Percentiles rank a stretch among this genome's conserved stretches.
These are phyloP conservation scores for Drosophila neocordata DNA, from an alignment of 1,140 invertebrate genomes.

Conservation along the genomic window DNA sequence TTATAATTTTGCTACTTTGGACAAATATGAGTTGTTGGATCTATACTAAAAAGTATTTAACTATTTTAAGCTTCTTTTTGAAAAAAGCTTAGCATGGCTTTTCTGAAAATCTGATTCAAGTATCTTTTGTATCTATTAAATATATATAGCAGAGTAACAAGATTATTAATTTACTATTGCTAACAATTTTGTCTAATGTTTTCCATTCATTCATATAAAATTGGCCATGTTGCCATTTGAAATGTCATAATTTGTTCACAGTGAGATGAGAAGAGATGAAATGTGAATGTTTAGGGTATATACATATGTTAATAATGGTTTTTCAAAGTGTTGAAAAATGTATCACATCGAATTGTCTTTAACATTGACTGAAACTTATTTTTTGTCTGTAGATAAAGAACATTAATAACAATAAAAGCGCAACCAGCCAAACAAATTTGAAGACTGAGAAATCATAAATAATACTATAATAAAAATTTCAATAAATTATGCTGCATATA, in stretches of 20 bases:
- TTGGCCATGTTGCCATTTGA: neutral
- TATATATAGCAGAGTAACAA: no score
- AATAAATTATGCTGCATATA: conserved; percentile 61
- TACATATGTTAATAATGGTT: neutral
- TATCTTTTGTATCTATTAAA: no score
- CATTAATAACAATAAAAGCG: conserved; percentile 43
- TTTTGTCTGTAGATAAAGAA: conserved; percentile 39
- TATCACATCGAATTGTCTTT: conserved; percentile 5
- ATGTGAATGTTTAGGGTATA: neutral
- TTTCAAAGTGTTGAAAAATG: conserved; percentile 10
- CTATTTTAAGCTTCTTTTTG: no score
- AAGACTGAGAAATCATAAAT: conserved; percentile 68
- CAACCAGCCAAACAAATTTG: conserved; percentile 63
- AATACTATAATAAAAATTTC: conserved; percentile 73
- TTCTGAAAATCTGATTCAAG: no score
- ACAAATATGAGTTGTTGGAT: no score
- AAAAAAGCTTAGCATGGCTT: no score
- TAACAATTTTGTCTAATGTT: no score
- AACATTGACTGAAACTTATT: neutral
- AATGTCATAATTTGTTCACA: conserved; percentile 7
- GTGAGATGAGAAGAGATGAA: neutral
- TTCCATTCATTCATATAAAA: conserved; percentile 3
- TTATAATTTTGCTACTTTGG: no score
- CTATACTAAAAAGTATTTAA: no score
- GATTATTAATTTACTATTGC: no score